Evolutionary conservation across 2,888 invertebrate species (phyloP), one percentile per base, ranked within the genome.

Genomic region (Drosophila vallismaia): DNA sequence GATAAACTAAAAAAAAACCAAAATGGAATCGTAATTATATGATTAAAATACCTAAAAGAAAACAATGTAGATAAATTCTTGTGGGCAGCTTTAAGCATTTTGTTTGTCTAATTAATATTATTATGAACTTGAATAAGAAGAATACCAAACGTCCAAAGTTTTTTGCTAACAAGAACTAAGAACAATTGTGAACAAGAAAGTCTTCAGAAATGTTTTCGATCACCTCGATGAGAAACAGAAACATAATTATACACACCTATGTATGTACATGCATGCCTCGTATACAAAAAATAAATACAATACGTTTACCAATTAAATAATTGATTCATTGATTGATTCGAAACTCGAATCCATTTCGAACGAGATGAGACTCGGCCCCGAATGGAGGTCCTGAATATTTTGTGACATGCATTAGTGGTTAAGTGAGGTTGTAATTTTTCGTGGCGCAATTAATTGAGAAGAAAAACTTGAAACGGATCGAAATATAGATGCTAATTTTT

Each of bases 111-210:
- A 69, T 72, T 59, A 66, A 66, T 45, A 66, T 28, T 5, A 28
- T 5, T 46, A 72, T 59, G 51, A 67, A 59, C 73, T 63, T 60
- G 19, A 45, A 60, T 49, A 48, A 55, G 58, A 59, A 53, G 50
- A 44, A 56, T 77, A 79, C 76, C 79, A 83, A 83, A 85, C 83
- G 83, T 83, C 83, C 83, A 83, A 82, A 77, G 71, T 78, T 76
- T 79, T 79, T 76, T 75, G 75, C 69, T 60, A 71, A 75, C 69
- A 54, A 62, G 58, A 82, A 80, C 81, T 81, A 76, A 81, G 72
- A 84, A 83, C 79, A 81, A 81, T 79, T 82, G 84, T 81, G 81
- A 83, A 83, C 74, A 79, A 74, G 68, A 69, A 82, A 81, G 84
- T 83, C 84, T 81, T 82, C 76, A 79, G 64, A 70, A 64, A 52